Conservation (phyloP, 2,797 vertebrate species). For the Tenualosa thibaudeaui region DNA sequence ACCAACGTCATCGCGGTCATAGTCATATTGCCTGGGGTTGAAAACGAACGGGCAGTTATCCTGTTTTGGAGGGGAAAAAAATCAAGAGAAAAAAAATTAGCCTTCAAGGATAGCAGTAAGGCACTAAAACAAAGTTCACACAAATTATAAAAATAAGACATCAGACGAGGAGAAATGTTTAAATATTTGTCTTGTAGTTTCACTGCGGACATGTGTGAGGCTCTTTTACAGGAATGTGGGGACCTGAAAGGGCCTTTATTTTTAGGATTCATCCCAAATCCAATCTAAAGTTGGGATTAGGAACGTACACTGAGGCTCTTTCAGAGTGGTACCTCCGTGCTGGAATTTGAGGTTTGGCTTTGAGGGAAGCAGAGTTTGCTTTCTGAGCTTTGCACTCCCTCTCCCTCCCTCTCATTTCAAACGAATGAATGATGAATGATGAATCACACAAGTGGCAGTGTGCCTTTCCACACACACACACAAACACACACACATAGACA, state of each 20-base stretch:
- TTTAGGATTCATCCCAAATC: constrained; percentile 60
- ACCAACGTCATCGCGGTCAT: constrained; percentile 94
- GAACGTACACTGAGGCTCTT: constrained; percentile 57
- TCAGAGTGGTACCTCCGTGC: constrained; percentile 58
- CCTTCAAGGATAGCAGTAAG: neutral
- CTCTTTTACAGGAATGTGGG: constrained; percentile 42
- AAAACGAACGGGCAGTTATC: constrained; percentile 96
- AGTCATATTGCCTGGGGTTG: constrained; percentile 97
- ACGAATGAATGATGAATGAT: constrained; percentile 59
- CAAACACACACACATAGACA: neutral
- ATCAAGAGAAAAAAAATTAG: neutral
- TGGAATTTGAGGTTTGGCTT: constrained; percentile 71
- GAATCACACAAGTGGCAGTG: constrained; percentile 31
- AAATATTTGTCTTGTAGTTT: constrained; percentile 55
- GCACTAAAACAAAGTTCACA: neutral
- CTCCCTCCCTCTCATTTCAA: constrained; percentile 48
- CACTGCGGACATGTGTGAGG: constrained; percentile 24
- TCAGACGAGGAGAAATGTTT: constrained; percentile 41
- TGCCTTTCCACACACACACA: constrained; percentile 11
- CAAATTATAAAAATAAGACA: constrained; percentile 26
- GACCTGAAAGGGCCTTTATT: constrained; percentile 54
- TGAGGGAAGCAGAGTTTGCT: constrained; percentile 62
- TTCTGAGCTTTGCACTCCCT: constrained; percentile 47
- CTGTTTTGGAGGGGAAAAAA: constrained; percentile 66
- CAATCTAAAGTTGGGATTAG: constrained; percentile 65